phyloP scores from a whole-genome alignment of 1,140 invertebrate genomes.

The Trichomalopsis sarcophagae region DNA sequence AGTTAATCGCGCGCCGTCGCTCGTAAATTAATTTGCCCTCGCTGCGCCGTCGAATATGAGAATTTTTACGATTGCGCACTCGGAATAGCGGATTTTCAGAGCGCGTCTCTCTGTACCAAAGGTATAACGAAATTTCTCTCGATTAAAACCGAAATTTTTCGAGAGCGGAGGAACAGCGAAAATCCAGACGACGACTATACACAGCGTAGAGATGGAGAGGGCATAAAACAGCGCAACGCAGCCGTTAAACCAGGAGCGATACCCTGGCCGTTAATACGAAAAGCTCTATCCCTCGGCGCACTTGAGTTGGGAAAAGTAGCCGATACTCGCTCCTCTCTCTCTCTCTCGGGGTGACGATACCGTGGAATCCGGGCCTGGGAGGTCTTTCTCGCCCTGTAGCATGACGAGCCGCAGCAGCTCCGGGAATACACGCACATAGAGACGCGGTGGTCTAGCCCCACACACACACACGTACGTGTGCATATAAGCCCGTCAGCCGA shows the following conservation, averaged over 20 bases:
- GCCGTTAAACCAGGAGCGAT: no score
- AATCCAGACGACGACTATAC: no score
- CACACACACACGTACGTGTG: not conserved
- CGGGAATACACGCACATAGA: not conserved
- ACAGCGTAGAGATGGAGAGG: no score
- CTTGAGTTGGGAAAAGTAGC: no score
- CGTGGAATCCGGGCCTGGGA: conserved; percentile 27
- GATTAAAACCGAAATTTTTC: no score
- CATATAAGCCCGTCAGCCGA: conserved; percentile 4
- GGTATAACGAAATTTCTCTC: no score
- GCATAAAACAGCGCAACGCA: no score
- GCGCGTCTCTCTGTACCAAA: no score
- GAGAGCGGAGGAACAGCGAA: no score
- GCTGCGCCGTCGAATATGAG: not conserved
- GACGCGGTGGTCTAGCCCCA: not conserved
- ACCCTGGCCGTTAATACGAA: no score
- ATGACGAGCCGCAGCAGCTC: not conserved
- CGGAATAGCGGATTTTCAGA: not conserved
- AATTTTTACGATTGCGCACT: not conserved
- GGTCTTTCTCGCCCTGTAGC: conserved; percentile 1
- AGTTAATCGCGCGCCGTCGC: not conserved
- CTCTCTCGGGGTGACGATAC: conserved; percentile 22
- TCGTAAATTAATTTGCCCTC: not conserved
- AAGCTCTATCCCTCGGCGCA: no score
- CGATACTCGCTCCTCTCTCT: not conserved